Base-by-base conservation (phyloP, 2,888 invertebrate genomes). In the Stegophylla sp. region DNA sequence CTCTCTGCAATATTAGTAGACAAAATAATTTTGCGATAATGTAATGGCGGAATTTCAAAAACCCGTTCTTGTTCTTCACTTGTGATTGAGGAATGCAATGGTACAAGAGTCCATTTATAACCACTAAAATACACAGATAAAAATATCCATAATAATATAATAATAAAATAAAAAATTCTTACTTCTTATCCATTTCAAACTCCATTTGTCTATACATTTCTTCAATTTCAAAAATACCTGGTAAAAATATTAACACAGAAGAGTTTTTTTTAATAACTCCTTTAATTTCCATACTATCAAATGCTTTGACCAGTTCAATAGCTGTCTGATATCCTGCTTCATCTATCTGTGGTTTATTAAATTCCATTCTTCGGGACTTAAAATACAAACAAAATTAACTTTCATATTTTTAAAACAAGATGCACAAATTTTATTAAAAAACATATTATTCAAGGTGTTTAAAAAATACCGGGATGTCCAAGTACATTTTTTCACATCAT, bases 1-100 rank as follows among this genome's bases (percentile, higher is more conserved):
- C 95, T 95, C 87, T 96, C 96, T 0, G 96, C 95, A 83, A 96
- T 95, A 86, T 96, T 96, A 10, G 96, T 96, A 0, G 96, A 91
- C 56, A 96, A 87, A 85, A 96, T 95, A 69, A 96, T 90, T 87
- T 97, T 96, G 82, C 97, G 89, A 83, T 88, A 86, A 3, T 91
- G 91, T 1, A 87, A 85, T n/a, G 89, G 89, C 1, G 93, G 90
- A 17, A 88, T 87, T 67, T 88, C 84, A 85, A 93, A 93, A 9
- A 91, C 91, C 83, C 86, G 88, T 45, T 85, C 84, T 85, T 96
- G 95, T 84, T 94, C 93, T 61, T 93, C 93, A 1, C 90, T 88
- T 0, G 95, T 92, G 84, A 96, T 92, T 0, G 92, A 89, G 0
- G 95, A 95, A 86, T 93, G 93, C 20, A 93, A 88, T 1, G 84